Evolutionary conservation across 1,140 invertebrate species (phyloP), one percentile per base, ranked within the genome.

Genomic region (Drosophila truncata): DNA sequence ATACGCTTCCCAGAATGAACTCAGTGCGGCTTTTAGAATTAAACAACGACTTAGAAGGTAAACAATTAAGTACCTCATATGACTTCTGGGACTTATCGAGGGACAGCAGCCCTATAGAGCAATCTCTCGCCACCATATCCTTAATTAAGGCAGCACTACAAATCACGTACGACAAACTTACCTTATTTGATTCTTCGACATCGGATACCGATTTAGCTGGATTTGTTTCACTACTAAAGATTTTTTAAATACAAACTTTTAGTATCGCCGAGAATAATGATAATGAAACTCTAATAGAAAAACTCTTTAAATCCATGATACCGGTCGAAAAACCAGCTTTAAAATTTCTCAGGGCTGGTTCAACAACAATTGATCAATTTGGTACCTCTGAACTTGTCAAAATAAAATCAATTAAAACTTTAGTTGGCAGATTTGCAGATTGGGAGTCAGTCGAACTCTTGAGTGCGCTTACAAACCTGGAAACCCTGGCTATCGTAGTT

Each of bases 221-320:
- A 35, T 13, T 50, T 4, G 18, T 31, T 8, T 50, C n/a, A 4
- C 11, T 50, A 18, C 4, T 50, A 13, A 18, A 50, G n/a, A 0
- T 1, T 1, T 31, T 50, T 1, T 31, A 50, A 8, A 18, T 31
- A 18, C 7, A 13, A 6, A 13, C 5, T 3, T 18, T 50, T 0
- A 18, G n/a, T 11, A 1, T 18, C 13, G 0, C 0, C 16, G 2
- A 1, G 0, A 7, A 3, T 3, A n/a, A 4, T 10, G 2, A n/a
- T n/a, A 5, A n/a, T n/a, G n/a, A 18, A 18, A 13, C 0, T 13
- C 5, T 1, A 13, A 7, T 31, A 18, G 0, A 1, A 4, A 50
- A 31, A 7, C 3, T 18, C 6, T 3, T 31, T 31, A 10, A 2
- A 31, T 27, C 46, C 0, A 50, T 52, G 46, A 3, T 8, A 18